These are phyloP conservation scores for Natator depressus DNA, from an alignment of 2,113 vertebrate species.

Conservation along the genomic window DNA sequence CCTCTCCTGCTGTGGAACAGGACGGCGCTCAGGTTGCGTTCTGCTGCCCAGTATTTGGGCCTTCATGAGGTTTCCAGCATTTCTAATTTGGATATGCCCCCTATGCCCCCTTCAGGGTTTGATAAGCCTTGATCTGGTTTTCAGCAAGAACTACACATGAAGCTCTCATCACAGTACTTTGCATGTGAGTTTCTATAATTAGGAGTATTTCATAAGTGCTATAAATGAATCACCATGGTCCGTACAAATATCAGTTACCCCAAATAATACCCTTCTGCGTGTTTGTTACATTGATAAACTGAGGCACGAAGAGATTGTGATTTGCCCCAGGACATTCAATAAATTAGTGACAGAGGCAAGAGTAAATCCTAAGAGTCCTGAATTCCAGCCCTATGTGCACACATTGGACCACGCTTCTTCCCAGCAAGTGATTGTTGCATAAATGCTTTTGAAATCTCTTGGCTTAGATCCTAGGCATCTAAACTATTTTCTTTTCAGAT, in stretches of 20 bases:
- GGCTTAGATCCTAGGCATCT: background rate
- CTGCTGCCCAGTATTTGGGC: background rate
- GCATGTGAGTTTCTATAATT: background rate
- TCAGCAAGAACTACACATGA: too few species aligned
- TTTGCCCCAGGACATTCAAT: accelerated
- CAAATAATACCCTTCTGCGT: accelerated
- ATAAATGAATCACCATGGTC: accelerated
- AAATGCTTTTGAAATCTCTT: background rate
- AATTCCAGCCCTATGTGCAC: background rate
- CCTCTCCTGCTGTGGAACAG: background rate
- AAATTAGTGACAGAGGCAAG: background rate
- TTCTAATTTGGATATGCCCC: too few species aligned
- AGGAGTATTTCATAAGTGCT: background rate
- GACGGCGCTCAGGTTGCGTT: background rate
- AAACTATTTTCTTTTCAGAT: constrained; percentile 9
- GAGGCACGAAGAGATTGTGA: accelerated
- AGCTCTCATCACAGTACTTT: background rate
- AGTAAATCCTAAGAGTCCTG: background rate
- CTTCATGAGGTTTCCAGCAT: background rate
- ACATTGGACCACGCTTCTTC: background rate
- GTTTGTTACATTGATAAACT: background rate
- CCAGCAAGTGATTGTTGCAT: background rate
- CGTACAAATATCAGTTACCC: background rate
- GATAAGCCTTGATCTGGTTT: too few species aligned
- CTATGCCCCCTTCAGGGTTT: too few species aligned